Evolutionary conservation across 2,797 vertebrate genomes (phyloP).

Genomic region (Sebastes dallii): DNA sequence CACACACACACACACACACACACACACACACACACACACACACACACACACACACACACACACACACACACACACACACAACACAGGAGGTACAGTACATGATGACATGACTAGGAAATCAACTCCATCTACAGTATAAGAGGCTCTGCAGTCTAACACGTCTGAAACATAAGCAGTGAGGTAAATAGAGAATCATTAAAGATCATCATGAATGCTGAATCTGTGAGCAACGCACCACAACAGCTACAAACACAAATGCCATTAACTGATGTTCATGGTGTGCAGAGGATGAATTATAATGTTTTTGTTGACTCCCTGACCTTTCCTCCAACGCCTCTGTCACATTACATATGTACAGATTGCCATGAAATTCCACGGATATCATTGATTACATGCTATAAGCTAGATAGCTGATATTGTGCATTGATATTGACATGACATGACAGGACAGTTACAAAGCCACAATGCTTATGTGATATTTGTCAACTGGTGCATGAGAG

Average conservation of each 20-base stretch:
- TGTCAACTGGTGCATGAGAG: too few species aligned
- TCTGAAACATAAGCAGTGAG: too few species aligned
- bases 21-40: background rate
- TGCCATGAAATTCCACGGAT: too few species aligned
- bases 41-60: constrained; percentile 11
- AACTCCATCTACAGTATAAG: background rate
- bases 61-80: background rate
- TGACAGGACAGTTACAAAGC: background rate
- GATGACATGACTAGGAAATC: background rate
- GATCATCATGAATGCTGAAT: background rate
- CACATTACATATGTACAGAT: background rate
- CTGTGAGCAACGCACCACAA: background rate
- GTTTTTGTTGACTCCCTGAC: background rate
- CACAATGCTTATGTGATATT: background rate
- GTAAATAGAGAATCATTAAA: background rate
- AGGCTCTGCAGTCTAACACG: background rate
- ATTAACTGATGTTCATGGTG: background rate
- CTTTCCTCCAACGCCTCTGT: background rate
- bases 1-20: background rate
- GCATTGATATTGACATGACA: too few species aligned
- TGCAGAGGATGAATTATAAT: background rate
- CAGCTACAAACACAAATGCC: background rate
- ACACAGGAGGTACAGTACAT: background rate
- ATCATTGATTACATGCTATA: too few species aligned
- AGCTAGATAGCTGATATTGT: too few species aligned